Evolutionary conservation across 1,140 invertebrate species (phyloP).

Genomic region (Tenebrio molitor): DNA sequence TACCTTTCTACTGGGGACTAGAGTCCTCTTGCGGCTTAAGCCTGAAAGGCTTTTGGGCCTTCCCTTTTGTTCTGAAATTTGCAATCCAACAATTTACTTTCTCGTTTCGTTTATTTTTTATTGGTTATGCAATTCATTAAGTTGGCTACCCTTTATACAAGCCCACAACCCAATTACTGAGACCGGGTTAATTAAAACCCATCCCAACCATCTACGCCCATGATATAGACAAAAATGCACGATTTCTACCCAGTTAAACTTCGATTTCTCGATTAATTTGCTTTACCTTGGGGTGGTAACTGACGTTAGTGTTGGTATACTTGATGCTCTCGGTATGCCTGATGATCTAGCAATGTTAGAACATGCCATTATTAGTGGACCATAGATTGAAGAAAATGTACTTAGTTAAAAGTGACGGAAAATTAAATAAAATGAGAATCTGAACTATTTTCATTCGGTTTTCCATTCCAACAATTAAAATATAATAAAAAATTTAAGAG

Average conservation of each 20-base stretch:
- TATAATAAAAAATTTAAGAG: no score
- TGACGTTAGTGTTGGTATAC: conserved; percentile 86
- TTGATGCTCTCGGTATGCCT: conserved; percentile 87
- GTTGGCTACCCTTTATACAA: conserved; percentile 35
- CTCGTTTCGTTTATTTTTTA: conserved; percentile 1
- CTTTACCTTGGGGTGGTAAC: conserved; percentile 84
- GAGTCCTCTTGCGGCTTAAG: conserved; percentile 35
- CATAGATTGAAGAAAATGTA: no score
- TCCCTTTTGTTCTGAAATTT: conserved; percentile 40
- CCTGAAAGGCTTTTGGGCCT: conserved; percentile 32
- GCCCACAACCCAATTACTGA: not conserved
- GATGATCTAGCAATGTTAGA: conserved; percentile 64
- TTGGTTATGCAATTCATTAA: conserved; percentile 3
- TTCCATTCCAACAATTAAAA: no score
- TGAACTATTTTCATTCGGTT: no score
- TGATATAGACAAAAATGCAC: not conserved
- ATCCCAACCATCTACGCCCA: not conserved
- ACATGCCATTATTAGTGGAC: conserved; percentile 63
- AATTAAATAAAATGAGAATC: no score
- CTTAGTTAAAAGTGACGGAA: no score
- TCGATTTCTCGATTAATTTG: no score
- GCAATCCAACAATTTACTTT: not conserved
- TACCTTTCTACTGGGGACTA: conserved; percentile 46
- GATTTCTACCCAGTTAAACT: conserved; percentile 23
- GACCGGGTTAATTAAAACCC: not conserved